Evolutionary conservation across 2,888 invertebrate genomes (phyloP).

Genomic region (Drosophila testacea): DNA sequence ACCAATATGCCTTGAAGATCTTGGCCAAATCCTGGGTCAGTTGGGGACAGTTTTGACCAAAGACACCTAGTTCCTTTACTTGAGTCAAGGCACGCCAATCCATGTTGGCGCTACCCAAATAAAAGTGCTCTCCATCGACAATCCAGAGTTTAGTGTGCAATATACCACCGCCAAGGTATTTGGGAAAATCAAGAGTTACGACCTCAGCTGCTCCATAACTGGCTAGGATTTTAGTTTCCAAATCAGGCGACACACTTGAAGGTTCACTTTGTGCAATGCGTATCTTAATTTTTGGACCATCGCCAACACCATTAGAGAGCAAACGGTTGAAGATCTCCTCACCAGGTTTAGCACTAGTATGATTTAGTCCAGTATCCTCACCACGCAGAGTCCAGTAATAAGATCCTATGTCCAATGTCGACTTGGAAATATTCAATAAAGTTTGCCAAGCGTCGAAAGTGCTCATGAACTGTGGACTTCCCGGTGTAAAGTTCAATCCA

Average conservation of each 20-base stretch:
- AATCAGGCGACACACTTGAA: slow-evolving; percentile 87
- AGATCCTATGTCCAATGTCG: slow-evolving; percentile 95
- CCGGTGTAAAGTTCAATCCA: slow-evolving; percentile 90
- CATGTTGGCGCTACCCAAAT: slow-evolving; percentile 98
- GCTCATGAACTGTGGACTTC: slow-evolving; percentile 87
- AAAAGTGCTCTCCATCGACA: slow-evolving; percentile 94
- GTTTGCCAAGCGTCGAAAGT: slow-evolving; percentile 94
- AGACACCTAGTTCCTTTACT: slow-evolving; percentile 92
- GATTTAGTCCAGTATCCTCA: slow-evolving; percentile 90
- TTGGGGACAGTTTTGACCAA: slow-evolving; percentile 86
- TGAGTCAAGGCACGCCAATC: slow-evolving; percentile 98
- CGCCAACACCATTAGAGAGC: slow-evolving; percentile 86
- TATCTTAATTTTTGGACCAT: slow-evolving; percentile 87
- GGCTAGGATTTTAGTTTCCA: slow-evolving; percentile 54
- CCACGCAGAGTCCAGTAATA: slow-evolving; percentile 96
- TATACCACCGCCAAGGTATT: slow-evolving; percentile 92
- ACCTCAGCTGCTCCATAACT: slow-evolving; percentile 89
- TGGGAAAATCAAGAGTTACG: slow-evolving; percentile 60
- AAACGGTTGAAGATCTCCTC: slow-evolving; percentile 94
- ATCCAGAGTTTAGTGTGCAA: slow-evolving; percentile 98
- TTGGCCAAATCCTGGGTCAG: slow-evolving; percentile 89
- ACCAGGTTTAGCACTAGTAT: slow-evolving; percentile 91
- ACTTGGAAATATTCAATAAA: slow-evolving; percentile 91
- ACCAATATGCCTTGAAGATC: slow-evolving; percentile 97
- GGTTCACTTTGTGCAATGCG: slow-evolving; percentile 95